Percentiles rank a stretch among this genome's conserved stretches.
Conservation (phyloP, 2,888 invertebrate species). For the Glaucopsyche alexis region DNA sequence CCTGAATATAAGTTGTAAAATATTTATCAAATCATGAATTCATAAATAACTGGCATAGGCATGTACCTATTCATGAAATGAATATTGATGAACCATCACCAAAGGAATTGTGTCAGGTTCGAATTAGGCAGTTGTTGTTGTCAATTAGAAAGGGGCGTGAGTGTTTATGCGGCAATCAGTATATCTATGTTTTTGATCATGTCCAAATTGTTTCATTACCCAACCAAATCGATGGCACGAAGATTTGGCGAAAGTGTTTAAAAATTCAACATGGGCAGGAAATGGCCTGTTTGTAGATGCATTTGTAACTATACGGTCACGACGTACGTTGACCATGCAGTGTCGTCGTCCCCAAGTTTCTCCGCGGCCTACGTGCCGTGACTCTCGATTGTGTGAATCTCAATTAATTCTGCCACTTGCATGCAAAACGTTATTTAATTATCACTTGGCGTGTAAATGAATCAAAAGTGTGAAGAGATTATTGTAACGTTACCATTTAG, state of each 20-base stretch:
- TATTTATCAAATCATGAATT: neutral
- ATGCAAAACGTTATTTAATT: slow-evolving; percentile 50
- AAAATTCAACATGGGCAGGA: slow-evolving; percentile 58
- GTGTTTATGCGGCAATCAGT: neutral
- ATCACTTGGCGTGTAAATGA: slow-evolving; percentile 39
- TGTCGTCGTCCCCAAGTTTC: slow-evolving; percentile 52
- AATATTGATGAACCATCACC: neutral
- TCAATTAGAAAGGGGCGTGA: neutral
- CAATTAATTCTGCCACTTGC: slow-evolving; percentile 39
- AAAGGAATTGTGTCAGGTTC: neutral
- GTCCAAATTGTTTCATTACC: neutral
- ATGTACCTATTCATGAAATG: neutral
- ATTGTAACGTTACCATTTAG: neutral
- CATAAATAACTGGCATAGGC: neutral
- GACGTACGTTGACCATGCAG: slow-evolving; percentile 44
- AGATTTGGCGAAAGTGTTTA: slow-evolving; percentile 49
- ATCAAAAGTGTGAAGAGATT: slow-evolving; percentile 31
- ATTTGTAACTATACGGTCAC: slow-evolving; percentile 58
- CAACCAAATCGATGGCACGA: slow-evolving; percentile 25
- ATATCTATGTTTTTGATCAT: neutral
- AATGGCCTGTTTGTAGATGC: slow-evolving; percentile 61
- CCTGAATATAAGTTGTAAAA: too few relatives aligned
- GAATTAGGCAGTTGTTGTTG: neutral
- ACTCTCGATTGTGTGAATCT: slow-evolving; percentile 45
- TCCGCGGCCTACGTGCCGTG: slow-evolving; percentile 54